Evolutionary conservation across 2,113 vertebrate genomes (phyloP), one percentile per base, ranked within the genome.

Genomic region (Salvelinus alpinus): DNA sequence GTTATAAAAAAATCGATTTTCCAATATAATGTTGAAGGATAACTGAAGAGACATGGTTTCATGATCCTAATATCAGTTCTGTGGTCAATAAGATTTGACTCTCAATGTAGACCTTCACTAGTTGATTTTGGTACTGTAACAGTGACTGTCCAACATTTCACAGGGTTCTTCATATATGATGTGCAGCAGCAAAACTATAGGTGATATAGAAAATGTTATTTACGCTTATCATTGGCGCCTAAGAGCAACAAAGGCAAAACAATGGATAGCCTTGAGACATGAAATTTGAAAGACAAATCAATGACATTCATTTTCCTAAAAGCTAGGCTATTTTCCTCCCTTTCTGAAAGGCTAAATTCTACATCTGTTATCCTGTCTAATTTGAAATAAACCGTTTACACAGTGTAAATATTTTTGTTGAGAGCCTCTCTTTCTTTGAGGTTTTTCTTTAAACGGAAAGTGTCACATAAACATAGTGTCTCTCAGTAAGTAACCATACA

Each of bases 401-500:
- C 29, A n/a, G 14, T 27, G 13, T 13, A 34, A 31, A 25, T 5
- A 66, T 13, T 38, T 66, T 66, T 16, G 25, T 24, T 67, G 29
- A 31, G 27, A 31, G 20, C 9, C 11, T 29, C 24, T 34, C 14
- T 38, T 38, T 68, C 31, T 20, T 29, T 7, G 7, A 38, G 31
- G 5, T 62, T 6, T 38, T 68, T 20, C 29, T 64, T 44, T 62
- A 38, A 62, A 64, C 1, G 7, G 7, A 44, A 59, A 72, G 0
- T 64, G 44, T 27, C 38, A 68, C 47, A 70, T 65, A 66, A 29
- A 64, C n/a, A 38, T 51, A 14, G 66, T 72, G 59, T 70, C 7
- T 78, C 44, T 48, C 9, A 38, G 62, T 74, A 65, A 51, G 24
- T 64, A 48, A 44, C 60, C 18, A 72, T 70, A 71, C 12, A 71